Base-by-base conservation (phyloP, 2,113 vertebrate genomes). In the Ammodytes dubius region DNA sequence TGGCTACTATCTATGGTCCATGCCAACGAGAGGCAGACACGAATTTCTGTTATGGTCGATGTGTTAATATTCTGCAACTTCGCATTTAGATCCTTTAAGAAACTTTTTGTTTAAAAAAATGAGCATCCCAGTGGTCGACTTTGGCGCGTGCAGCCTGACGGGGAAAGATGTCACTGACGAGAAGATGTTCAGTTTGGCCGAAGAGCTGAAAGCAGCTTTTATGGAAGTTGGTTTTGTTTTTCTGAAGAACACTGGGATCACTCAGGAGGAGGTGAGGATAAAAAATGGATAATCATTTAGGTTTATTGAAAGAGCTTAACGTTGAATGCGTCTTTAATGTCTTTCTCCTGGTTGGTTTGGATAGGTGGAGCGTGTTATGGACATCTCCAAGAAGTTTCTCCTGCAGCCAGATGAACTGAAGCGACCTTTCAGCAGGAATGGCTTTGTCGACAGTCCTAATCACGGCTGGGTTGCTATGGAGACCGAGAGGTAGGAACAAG, bases 101-200 rank as follows among this genome's bases (percentile, higher is more conserved):
- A 3, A 17, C 1, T 2, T 4, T 2, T 17, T 67, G 27, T 10
- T 0, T 27, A 1, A 27, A 27, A 81, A 52, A 8, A 95, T 95
- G 95, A 64, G 5, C 49, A 93, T 96, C 27, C 93, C 94, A 0
- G 88, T 95, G 6, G 69, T 96, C 59, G 94, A 96, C 7, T 95
- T 96, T 3, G 66, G 70, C 10, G 77, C 58, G 0, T 93, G 57
- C 81, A 79, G 74, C 46, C 85, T 94, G 7, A 73, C 4, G 3
- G 50, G 64, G 50, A 13, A 27, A 0, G 12, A 86, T 46, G 74
- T 82, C 0, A 3, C 47, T 0, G 77, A 57, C 2, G 56, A 92
- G 7, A 66, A 86, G 4, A 40, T 93, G 50, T 52, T 60, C 0
- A 2, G 4, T 0, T 3, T 96, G n/a, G 67, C 79, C 67, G 1